Evolutionary conservation across 2,797 vertebrate genomes (phyloP).

Genomic region (Oceanodroma leucorhoa): DNA sequence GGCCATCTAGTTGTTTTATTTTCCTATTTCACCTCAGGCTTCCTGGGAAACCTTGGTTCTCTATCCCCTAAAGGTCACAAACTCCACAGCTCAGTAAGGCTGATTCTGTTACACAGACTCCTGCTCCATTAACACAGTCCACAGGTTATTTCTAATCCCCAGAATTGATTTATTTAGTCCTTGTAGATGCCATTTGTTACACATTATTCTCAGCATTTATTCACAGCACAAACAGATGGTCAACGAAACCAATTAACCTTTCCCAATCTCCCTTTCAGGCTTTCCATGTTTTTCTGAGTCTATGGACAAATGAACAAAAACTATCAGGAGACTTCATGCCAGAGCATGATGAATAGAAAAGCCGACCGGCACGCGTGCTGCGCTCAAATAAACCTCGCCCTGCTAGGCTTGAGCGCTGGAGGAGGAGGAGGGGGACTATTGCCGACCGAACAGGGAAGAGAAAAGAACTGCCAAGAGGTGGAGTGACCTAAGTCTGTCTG

Average conservation of each 20-base stretch:
- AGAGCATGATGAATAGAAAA: conserved; percentile 70
- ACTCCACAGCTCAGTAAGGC: neutral
- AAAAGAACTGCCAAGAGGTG: neutral
- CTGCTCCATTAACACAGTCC: conserved; percentile 75
- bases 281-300: conserved; percentile 52
- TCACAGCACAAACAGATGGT: conserved; percentile 83
- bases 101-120: conserved; percentile 50
- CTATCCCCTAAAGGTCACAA: neutral
- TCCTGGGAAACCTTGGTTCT: neutral
- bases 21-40: conserved; percentile 30
- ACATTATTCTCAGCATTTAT: conserved; percentile 60
- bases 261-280: conserved; percentile 69
- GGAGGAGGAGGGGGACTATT: neutral
- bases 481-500: neutral
- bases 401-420: neutral
- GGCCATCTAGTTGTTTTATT: neutral
- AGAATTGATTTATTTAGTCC: conserved; percentile 74
- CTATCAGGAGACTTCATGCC: conserved; percentile 70
- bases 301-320: conserved; percentile 69
- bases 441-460: neutral
- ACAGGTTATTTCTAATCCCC: conserved; percentile 65
- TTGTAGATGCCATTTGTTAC: conserved; percentile 71
- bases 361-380: neutral
- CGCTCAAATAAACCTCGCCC: conserved; percentile 6
- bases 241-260: conserved; percentile 88